Evolutionary conservation across 2,888 invertebrate species (phyloP).

Genomic region (Apantesis nais): DNA sequence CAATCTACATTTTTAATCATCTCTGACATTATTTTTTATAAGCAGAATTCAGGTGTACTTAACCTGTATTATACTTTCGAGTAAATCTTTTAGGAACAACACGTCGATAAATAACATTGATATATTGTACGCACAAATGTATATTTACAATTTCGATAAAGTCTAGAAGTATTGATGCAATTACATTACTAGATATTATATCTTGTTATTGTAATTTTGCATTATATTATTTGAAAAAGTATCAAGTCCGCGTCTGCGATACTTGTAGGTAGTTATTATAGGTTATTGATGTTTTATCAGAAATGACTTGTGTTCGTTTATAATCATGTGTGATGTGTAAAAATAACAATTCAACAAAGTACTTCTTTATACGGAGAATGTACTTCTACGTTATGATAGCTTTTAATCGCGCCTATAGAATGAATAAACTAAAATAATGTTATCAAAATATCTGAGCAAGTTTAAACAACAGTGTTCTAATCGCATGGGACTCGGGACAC

Average conservation of each 20-base stretch:
- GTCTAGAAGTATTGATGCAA: slow-evolving; percentile 13
- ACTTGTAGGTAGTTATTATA: slow-evolving; percentile 4
- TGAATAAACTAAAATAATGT: slow-evolving; percentile 49
- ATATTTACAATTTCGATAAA: slow-evolving; percentile 18
- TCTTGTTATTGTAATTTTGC: slow-evolving; percentile 3
- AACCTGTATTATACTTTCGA: not conserved
- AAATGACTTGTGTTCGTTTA: not conserved
- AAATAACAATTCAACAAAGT: slow-evolving; percentile 2
- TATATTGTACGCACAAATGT: slow-evolving; percentile 27
- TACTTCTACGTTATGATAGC: not conserved
- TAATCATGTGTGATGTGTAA: not conserved
- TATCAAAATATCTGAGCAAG: slow-evolving; percentile 57
- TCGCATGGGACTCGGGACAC: slow-evolving; percentile 49
- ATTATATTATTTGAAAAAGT: not conserved
- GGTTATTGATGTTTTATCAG: slow-evolving; percentile 5
- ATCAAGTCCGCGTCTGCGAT: slow-evolving; percentile 1
- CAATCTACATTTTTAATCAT: not conserved
- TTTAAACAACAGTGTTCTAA: slow-evolving; percentile 63
- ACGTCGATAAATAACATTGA: slow-evolving; percentile 33
- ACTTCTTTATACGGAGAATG: slow-evolving; percentile 3
- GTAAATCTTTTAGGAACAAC: slow-evolving; percentile 27
- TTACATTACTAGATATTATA: not conserved
- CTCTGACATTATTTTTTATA: not conserved
- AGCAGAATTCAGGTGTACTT: not conserved
- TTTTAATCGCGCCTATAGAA: slow-evolving; percentile 15